Conservation (phyloP, 2,113 vertebrate genomes). For the Stictonetta naevosa region DNA sequence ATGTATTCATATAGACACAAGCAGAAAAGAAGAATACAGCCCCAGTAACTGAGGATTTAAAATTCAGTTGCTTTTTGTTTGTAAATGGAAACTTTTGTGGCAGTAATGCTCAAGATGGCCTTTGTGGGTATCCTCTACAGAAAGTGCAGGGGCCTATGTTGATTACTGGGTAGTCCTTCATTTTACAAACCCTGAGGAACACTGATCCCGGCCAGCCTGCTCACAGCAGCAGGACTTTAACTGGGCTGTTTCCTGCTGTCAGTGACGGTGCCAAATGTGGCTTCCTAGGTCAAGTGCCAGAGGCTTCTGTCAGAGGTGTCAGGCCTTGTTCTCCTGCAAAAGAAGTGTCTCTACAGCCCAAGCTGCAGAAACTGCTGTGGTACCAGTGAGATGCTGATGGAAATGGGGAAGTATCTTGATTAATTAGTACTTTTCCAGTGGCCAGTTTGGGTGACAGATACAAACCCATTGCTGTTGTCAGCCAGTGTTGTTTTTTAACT, state of each 20-base stretch:
- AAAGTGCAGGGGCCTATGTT: background rate
- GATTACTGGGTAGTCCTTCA: background rate
- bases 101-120: background rate
- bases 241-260: background rate
- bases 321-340: background rate
- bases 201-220: background rate
- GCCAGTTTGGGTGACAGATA: background rate
- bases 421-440: background rate
- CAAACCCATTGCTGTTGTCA: background rate
- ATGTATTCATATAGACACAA: background rate
- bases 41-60: background rate
- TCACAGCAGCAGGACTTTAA: background rate
- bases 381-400: background rate
- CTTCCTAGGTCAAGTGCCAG: background rate
- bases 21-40: background rate
- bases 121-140: background rate
- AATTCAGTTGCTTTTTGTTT: background rate
- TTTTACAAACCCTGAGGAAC: background rate
- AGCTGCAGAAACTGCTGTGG: background rate
- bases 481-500: background rate
- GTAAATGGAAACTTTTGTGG: background rate
- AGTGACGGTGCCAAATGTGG: background rate
- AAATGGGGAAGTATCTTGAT: background rate
- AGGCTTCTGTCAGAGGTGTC: background rate
- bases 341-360: background rate